Conservation (phyloP, 2,888 invertebrate genomes). For the Lycophotia porphyrea region DNA sequence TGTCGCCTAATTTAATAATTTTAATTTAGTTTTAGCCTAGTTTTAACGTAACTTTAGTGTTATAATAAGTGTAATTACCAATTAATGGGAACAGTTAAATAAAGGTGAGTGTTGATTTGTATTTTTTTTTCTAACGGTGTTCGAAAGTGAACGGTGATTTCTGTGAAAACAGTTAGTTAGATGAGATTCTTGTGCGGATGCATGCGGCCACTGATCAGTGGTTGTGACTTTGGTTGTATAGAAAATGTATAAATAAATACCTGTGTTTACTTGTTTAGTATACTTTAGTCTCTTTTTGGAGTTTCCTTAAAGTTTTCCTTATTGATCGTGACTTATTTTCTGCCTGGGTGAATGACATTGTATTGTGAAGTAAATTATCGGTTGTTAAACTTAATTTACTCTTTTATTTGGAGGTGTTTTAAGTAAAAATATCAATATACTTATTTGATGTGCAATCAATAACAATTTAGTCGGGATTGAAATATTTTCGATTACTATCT, state of each 20-base stretch:
- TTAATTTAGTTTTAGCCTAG: constrained; percentile 59
- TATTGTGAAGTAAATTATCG: neutral
- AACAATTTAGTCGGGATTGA: neutral
- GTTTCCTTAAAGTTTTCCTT: neutral
- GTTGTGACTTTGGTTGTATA: constrained; percentile 20
- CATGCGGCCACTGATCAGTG: constrained; percentile 35
- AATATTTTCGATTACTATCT: neutral
- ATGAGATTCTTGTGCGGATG: constrained; percentile 61
- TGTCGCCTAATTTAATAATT: constrained; percentile 63
- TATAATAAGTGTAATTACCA: constrained; percentile 67
- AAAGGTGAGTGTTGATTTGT: constrained; percentile 76
- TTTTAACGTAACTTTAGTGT: constrained; percentile 63
- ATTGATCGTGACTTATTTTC: neutral
- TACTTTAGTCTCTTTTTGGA: neutral
- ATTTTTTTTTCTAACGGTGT: constrained; percentile 69
- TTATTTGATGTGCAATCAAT: neutral
- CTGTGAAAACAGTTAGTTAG: constrained; percentile 75
- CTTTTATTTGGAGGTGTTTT: neutral
- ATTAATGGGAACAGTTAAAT: constrained; percentile 75
- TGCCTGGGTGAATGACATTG: constrained; percentile 13
- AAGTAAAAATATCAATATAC: neutral
- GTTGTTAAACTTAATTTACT: neutral
- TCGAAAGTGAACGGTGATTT: constrained; percentile 73
- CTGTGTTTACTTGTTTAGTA: neutral
- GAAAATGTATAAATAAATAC: constrained; percentile 1